Evolutionary conservation across 1,140 invertebrate genomes (phyloP), one percentile per base, ranked within the genome.

Genomic region (Drosophila azteca): DNA sequence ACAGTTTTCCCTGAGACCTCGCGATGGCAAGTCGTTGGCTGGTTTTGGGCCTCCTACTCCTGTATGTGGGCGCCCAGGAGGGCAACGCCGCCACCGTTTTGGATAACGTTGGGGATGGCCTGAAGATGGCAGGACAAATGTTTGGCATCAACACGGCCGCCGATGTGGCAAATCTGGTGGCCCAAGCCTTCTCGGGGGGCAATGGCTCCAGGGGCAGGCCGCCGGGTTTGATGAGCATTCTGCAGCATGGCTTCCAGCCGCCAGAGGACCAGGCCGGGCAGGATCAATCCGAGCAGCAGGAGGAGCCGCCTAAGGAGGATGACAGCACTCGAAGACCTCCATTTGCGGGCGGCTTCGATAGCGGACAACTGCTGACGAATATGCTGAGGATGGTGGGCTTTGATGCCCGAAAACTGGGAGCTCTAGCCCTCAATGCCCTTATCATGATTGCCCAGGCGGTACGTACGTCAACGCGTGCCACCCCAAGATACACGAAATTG

Each of bases 381-480:
- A 93, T 97, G 80, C 93, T 97, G 49, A 93, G 94, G 29, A 92
- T 97, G 31, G 92, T 97, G 45, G 95, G 95, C 15, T 93, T 97
- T 46, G 95, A 97, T 83, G 93, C 94, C 0, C 94, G 93, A 24
- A 95, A 96, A 91, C 93, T 97, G 17, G 94, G 95, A 26, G 95
- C 96, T 0, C 94, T 97, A 46, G 95, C 95, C 1, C 92, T 97
- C 1, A 97, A 97, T 90, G 95, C 95, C 11, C 92, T 97, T 6
- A 94, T 97, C 59, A 96, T 96, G 90, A 92, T 97, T n/a, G 96
- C 96, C 2, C 96, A 97, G 93, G 93, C 96, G 94, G 96, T 96
- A 92, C 93, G 96, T 96, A 92, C 93, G 92, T 46, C 9, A 11
- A 35, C 11, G 35, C 4, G 13, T 11, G 3, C n/a, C n/a, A n/a